Evolutionary conservation across 2,113 vertebrate genomes (phyloP).

Genomic region (Colinus virginianus): DNA sequence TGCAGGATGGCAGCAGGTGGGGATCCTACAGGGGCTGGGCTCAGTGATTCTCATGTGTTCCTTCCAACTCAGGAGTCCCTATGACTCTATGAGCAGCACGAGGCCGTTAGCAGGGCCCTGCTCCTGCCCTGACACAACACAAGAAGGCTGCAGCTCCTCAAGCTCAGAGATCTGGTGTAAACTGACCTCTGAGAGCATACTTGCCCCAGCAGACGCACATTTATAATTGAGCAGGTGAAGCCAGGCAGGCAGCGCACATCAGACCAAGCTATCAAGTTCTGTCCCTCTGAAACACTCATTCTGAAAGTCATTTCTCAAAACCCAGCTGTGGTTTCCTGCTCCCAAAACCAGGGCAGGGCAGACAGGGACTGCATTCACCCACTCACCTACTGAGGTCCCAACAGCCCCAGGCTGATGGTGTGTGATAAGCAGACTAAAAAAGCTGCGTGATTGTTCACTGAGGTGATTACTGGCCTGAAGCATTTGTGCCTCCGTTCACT

Average conservation of each 20-base stretch:
- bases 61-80: too few species aligned
- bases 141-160: not conserved
- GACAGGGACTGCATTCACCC: not conserved
- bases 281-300: not conserved
- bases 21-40: not conserved
- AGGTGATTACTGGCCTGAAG: rapidly evolving
- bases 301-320: not conserved
- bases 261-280: not conserved
- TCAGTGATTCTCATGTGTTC: too few species aligned
- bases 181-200: not conserved
- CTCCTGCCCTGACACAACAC: rapidly evolving
- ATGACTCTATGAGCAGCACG: too few species aligned
- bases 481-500: not conserved
- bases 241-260: not conserved
- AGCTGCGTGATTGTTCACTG: too few species aligned
- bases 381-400: not conserved
- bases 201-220: not conserved
- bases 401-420: rapidly evolving
- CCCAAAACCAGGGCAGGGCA: not conserved
- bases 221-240: not conserved
- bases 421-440: rapidly evolving
- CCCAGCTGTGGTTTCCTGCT: rapidly evolving
- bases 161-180: rapidly evolving
- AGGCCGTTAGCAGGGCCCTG: not conserved
- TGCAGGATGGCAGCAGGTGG: rapidly evolving